phyloP scores from a whole-genome alignment of 2,113 vertebrate genomes.

The Rhinogobius similis region DNA sequence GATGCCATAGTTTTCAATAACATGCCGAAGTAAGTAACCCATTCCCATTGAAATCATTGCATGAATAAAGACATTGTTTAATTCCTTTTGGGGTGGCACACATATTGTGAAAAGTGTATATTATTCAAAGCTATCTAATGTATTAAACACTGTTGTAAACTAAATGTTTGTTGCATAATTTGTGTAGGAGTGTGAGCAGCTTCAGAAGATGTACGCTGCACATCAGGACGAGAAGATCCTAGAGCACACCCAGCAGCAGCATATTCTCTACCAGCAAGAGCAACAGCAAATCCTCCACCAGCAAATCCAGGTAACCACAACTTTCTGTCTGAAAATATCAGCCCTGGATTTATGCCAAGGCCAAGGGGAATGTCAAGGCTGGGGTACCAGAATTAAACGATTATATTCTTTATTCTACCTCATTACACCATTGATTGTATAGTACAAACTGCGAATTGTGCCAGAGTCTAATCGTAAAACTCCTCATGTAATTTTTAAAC shows the following conservation, averaged over 20 bases:
- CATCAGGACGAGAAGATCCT: constrained; percentile 89
- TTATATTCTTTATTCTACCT: too few relatives aligned
- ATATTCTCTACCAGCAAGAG: constrained; percentile 97
- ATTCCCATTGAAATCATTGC: not conserved
- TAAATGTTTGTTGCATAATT: constrained; percentile 5
- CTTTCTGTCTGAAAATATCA: not conserved
- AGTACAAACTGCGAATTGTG: too few relatives aligned
- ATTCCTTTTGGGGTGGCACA: too few relatives aligned
- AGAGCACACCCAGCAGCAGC: constrained; percentile 98
- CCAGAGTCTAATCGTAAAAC: too few relatives aligned
- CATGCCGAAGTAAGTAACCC: not conserved
- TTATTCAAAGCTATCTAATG: not conserved
- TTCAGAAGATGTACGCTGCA: constrained; percentile 95
- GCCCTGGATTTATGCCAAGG: too few relatives aligned
- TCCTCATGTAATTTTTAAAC: too few relatives aligned
- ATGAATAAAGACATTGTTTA: not conserved
- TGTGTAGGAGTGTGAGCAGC: constrained; percentile 94
- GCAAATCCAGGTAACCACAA: constrained; percentile 85
- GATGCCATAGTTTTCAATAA: not conserved
- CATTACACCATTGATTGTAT: too few relatives aligned
- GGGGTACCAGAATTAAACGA: too few relatives aligned
- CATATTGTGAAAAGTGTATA: not conserved
- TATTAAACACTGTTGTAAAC: not conserved
- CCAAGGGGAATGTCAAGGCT: too few relatives aligned
- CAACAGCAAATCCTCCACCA: constrained; percentile 96